Conservation (phyloP, 2,113 vertebrate genomes). For the Zapornia atra region DNA sequence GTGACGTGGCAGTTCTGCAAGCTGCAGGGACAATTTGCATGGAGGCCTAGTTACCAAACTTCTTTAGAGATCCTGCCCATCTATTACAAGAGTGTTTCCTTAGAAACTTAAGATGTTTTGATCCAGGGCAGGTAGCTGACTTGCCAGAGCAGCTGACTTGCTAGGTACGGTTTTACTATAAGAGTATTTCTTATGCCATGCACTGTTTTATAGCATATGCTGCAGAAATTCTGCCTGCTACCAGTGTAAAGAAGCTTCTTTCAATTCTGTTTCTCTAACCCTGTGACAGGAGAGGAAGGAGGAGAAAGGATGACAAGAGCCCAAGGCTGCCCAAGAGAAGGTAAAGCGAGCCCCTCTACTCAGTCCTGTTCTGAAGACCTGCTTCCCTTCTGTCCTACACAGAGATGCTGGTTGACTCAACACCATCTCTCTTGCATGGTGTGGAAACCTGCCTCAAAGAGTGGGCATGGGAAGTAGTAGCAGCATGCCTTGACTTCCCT, state of each 20-base stretch:
- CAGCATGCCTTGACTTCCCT: background rate
- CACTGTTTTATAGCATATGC: background rate
- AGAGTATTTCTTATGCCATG: background rate
- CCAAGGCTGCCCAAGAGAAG: constrained; percentile 94
- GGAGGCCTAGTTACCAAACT: background rate
- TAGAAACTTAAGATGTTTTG: background rate
- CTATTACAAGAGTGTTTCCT: background rate
- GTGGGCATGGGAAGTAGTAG: background rate
- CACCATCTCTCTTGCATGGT: background rate
- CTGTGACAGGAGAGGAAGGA: constrained; percentile 87
- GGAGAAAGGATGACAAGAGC: constrained; percentile 97
- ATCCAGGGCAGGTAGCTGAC: background rate
- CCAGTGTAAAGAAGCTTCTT: background rate
- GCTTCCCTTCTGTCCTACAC: background rate
- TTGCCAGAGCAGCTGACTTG: background rate
- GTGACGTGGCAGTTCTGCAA: background rate
- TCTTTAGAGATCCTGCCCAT: background rate
- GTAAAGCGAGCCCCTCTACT: constrained; percentile 65
- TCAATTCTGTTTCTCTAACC: constrained; percentile 6
- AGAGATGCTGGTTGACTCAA: background rate
- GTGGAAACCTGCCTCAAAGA: background rate
- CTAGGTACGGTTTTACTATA: background rate
- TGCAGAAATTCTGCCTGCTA: background rate
- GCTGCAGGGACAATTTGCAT: background rate
- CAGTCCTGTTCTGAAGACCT: background rate